Evolutionary conservation across 2,113 vertebrate genomes (phyloP), one percentile per base, ranked within the genome.

Genomic region (Perca flavescens): DNA sequence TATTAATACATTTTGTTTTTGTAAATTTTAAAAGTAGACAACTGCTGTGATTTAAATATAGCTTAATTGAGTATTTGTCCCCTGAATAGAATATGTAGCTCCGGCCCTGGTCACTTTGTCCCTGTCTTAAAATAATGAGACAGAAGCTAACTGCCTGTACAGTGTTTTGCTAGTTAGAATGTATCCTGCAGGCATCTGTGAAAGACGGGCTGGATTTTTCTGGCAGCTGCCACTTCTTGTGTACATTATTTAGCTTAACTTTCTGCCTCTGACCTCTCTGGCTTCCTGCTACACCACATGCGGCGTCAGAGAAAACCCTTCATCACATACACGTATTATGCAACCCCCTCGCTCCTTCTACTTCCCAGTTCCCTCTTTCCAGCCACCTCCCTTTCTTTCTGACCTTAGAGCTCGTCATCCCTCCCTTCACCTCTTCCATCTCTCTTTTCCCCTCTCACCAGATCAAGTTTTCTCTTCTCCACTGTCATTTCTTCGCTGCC

Each of bases 211-310:
- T 70, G 77, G 25, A 93, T 92, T 90, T 92, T 93, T 91, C 83
- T 93, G 92, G 90, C 93, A 94, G 93, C 91, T 94, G 93, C 90
- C 92, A 93, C 89, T 91, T 93, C 91, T 84, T 77, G 81, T 93
- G 77, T 91, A 80, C 86, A 93, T 93, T 91, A 93, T 92, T 92
- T 91, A 86, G 74, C 75, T 85, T 85, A 73, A 85, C 84, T 84
- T 86, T 86, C 85, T 84, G 46, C 78, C 31, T 86, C 82, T 92
- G 90, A 89, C 93, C 87, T 90, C 83, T 12, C 47, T 34, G 70
- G 34, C 77, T 85, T 62, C 62, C 74, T 84, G 86, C 81, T 86
- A 62, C 84, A 72, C 88, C 85, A 74, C 87, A 87, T 86, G 88
- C 54, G 28, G 80, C 62, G 74, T 89, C 71, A 77, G 81, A 93